Percentiles rank a stretch among this genome's conserved stretches.
These are phyloP conservation scores for Alfaro cultratus DNA, from an alignment of 2,797 vertebrate species.

Conservation along the genomic window DNA sequence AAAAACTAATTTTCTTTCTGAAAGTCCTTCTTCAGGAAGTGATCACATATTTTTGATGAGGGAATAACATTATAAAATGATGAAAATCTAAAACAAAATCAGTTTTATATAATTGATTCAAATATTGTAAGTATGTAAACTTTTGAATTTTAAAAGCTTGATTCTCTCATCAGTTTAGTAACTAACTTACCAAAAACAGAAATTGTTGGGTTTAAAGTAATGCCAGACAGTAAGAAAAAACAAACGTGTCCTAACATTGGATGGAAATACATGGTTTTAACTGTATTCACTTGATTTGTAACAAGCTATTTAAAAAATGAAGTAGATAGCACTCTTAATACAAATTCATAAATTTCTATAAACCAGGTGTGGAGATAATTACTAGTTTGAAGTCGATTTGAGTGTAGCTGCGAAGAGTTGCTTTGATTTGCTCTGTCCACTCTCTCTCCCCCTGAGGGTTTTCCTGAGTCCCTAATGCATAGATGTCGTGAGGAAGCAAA, in stretches of 20 bases:
- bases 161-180: not conserved
- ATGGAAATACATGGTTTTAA: not conserved
- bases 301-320: not conserved
- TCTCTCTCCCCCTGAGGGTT: conserved; percentile 86
- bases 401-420: conserved; percentile 76
- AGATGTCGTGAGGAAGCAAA: conserved; percentile 82
- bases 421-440: conserved; percentile 84
- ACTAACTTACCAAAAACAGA: not conserved
- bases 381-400: conserved; percentile 85
- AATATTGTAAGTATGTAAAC: not conserved
- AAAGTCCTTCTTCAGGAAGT: no score
- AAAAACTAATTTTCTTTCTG: no score
- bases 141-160: not conserved
- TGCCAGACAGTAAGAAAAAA: not conserved
- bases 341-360: conserved; percentile 3
- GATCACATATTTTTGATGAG: no score
- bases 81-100: no score
- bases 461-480: conserved; percentile 86
- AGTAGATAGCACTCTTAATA: not conserved
- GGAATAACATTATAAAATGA: no score
- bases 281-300: not conserved
- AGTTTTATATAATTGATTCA: no score
- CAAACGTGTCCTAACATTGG: not conserved
- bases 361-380: not conserved
- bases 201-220: not conserved